A percentile compares a stretch with the other conserved stretches of the same genome.
phyloP scores from a whole-genome alignment of 2,113 vertebrate genomes.

The Xerus inauris region DNA sequence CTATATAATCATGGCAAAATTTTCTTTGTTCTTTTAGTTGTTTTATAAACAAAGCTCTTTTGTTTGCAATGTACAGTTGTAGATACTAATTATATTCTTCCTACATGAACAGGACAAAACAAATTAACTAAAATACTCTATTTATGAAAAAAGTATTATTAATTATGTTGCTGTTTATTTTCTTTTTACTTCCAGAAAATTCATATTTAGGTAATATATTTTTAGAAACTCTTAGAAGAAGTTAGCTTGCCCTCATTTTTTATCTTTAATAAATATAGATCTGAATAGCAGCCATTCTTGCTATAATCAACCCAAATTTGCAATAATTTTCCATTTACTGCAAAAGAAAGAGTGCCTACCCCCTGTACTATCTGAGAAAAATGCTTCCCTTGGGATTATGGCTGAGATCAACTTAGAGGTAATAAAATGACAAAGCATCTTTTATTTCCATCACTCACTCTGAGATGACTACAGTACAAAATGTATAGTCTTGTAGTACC shows the following conservation, averaged over 20 bases:
- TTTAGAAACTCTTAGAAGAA: conserved; percentile 26
- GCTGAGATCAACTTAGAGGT: conserved; percentile 27
- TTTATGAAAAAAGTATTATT: neutral
- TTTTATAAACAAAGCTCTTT: conserved; percentile 20
- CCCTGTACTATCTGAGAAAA: conserved; percentile 30
- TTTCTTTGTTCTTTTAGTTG: neutral
- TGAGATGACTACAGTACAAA: conserved; percentile 34
- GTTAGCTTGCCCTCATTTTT: conserved; percentile 11
- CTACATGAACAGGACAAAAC: neutral
- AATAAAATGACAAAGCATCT: conserved; percentile 66
- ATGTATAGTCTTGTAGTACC: conserved; percentile 57
- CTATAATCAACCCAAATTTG: neutral
- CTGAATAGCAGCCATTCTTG: neutral
- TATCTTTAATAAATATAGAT: conserved; percentile 1
- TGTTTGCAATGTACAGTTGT: neutral
- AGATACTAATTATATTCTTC: neutral
- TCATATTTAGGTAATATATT: neutral
- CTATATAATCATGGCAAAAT: neutral
- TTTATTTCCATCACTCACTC: conserved; percentile 47
- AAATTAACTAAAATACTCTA: conserved; percentile 6
- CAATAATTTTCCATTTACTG: conserved; percentile 46
- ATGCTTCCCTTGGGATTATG: conserved; percentile 11
- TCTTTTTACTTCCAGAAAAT: conserved; percentile 6
- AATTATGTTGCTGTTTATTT: conserved; percentile 34
- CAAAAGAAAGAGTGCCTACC: conserved; percentile 5